Conservation (phyloP, 2,888 invertebrate species). For the Malthinus flaveolus region DNA sequence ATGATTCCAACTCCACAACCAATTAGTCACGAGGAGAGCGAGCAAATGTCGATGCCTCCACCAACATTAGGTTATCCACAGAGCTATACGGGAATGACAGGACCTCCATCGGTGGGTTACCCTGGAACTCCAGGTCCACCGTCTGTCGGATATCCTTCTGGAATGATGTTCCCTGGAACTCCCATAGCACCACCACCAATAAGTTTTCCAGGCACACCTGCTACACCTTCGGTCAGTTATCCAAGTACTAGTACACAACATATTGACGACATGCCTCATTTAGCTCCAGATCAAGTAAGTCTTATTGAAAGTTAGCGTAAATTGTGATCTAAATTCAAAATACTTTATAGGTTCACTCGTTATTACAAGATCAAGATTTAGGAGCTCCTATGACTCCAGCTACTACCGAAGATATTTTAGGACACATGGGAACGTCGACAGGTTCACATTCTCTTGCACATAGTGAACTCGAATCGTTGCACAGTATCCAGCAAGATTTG, state of each 20-base stretch:
- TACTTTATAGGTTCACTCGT: constrained; percentile 46
- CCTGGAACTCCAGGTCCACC: constrained; percentile 33
- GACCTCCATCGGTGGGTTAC: constrained; percentile 55
- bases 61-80: constrained; percentile 44
- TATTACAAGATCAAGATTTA: constrained; percentile 51
- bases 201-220: constrained; percentile 40
- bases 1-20: constrained; percentile 42
- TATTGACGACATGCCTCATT: constrained; percentile 64
- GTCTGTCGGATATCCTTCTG: constrained; percentile 29
- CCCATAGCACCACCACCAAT: constrained; percentile 40
- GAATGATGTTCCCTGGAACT: constrained; percentile 32
- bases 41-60: constrained; percentile 41
- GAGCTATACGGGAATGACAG: constrained; percentile 44
- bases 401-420: constrained; percentile 45
- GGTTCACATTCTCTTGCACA: constrained; percentile 40
- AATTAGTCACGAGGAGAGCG: constrained; percentile 13
- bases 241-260: constrained; percentile 36
- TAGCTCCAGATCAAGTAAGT: constrained; percentile 63
- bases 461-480: constrained; percentile 37
- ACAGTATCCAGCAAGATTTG: constrained; percentile 38
- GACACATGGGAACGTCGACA: constrained; percentile 41
- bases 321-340: constrained; percentile 1
- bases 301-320: too few relatives aligned
- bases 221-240: constrained; percentile 44
- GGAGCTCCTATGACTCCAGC: constrained; percentile 50